Evolutionary conservation across 2,113 vertebrate species (phyloP).

Genomic region (Peromyscus polionotus): DNA sequence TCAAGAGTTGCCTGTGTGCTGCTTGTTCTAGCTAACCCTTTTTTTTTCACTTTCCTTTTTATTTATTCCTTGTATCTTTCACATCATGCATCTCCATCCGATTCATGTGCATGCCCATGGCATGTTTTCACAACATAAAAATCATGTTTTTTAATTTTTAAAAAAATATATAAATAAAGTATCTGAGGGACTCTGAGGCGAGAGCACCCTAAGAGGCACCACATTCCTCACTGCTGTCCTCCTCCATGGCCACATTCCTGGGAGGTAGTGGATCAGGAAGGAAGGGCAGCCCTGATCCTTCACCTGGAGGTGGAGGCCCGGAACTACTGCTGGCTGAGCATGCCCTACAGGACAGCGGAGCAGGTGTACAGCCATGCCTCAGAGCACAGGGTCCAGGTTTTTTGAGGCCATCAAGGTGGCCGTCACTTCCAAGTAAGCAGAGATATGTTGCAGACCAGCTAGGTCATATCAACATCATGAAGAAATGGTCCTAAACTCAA

Average conservation of each 20-base stretch:
- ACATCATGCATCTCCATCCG: not conserved
- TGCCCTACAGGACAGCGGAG: constrained; percentile 90
- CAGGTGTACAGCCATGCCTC: constrained; percentile 91
- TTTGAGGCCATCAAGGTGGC: constrained; percentile 87
- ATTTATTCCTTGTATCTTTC: not conserved
- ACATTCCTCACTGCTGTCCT: constrained; percentile 95
- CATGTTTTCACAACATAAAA: not conserved
- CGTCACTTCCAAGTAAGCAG: constrained; percentile 86
- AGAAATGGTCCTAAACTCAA: constrained; percentile 89
- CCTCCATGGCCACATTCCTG: constrained; percentile 91
- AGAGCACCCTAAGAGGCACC: constrained; percentile 39
- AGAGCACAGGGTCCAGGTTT: constrained; percentile 83
- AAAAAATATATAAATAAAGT: not conserved
- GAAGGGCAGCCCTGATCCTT: constrained; percentile 90
- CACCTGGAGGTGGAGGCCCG: constrained; percentile 94
- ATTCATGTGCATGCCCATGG: not conserved
- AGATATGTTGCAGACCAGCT: constrained; percentile 90
- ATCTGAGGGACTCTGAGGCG: not conserved
- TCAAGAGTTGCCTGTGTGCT: not conserved
- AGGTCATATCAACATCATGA: constrained; percentile 90
- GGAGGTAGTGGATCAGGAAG: constrained; percentile 96
- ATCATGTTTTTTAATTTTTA: not conserved
- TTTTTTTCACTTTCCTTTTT: not conserved
- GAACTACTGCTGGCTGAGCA: constrained; percentile 97
- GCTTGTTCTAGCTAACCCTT: not conserved